A percentile compares a stretch with the other conserved stretches of the same genome.
Evolutionary conservation across 2,113 vertebrate genomes (phyloP).

Genomic region (Pan troglodytes): NHGRI_mPanTro3-v2.1_pri NC_072402.2:130636001-130636500

Average conservation of each 20-base stretch:
- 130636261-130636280: background rate
- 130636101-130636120: background rate
- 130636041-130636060: constrained; percentile 14
- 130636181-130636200: constrained; percentile 35
- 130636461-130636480: constrained; percentile 55
- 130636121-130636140: constrained; percentile 43
- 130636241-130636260: constrained; percentile 1
- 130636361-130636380: background rate
- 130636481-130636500: constrained; percentile 62
- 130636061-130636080: background rate
- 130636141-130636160: background rate
- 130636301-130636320: background rate
- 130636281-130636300: background rate
- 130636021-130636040: background rate
- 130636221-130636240: constrained; percentile 53
- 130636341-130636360: background rate
- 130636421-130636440: constrained; percentile 47
- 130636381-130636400: background rate
- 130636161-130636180: constrained; percentile 36
- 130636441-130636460: constrained; percentile 64
- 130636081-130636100: background rate
- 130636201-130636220: constrained; percentile 57
- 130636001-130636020: constrained; percentile 63
- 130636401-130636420: background rate
- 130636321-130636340: background rate